phyloP scores from a whole-genome alignment of 2,888 invertebrate genomes.

The Carterocephalus palaemon region DNA sequence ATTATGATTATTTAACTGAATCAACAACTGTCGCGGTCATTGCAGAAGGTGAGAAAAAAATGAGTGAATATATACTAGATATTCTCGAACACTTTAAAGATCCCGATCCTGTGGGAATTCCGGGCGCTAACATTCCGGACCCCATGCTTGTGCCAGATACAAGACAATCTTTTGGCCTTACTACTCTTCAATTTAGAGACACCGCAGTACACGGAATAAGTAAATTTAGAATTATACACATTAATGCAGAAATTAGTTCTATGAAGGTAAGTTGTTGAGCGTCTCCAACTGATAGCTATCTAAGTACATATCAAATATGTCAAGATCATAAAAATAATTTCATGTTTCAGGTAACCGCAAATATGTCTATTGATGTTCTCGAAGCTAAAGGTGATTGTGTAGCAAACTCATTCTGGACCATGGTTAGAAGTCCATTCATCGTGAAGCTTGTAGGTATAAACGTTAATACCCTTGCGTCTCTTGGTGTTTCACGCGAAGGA shows the following conservation, averaged over 20 bases:
- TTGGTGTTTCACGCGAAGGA: constrained; percentile 83
- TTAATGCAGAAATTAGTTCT: constrained; percentile 84
- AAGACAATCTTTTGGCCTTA: constrained; percentile 81
- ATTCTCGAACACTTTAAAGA: constrained; percentile 89
- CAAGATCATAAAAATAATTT: background rate
- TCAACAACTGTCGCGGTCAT: constrained; percentile 9
- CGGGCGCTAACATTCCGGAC: constrained; percentile 87
- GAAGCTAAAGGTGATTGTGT: constrained; percentile 83
- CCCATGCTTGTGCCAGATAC: constrained; percentile 89
- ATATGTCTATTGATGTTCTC: constrained; percentile 80
- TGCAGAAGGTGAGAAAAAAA: constrained; percentile 79
- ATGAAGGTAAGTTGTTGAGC: constrained; percentile 84
- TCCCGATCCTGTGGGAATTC: constrained; percentile 88
- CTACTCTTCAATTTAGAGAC: constrained; percentile 82
- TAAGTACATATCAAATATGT: background rate
- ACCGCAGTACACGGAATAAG: constrained; percentile 86
- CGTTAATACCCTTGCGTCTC: constrained; percentile 79
- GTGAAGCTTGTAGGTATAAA: constrained; percentile 82
- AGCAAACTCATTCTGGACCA: constrained; percentile 79
- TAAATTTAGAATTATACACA: constrained; percentile 85
- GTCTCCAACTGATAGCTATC: no score
- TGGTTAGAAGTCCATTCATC: constrained; percentile 83
- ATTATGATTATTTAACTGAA: constrained; percentile 4
- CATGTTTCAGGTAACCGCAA: constrained; percentile 77
- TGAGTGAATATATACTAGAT: constrained; percentile 84